A percentile compares a stretch with the other conserved stretches of the same genome.
Conservation (phyloP, 2,797 vertebrate genomes). For the Silurus lanzhouensis region DNA sequence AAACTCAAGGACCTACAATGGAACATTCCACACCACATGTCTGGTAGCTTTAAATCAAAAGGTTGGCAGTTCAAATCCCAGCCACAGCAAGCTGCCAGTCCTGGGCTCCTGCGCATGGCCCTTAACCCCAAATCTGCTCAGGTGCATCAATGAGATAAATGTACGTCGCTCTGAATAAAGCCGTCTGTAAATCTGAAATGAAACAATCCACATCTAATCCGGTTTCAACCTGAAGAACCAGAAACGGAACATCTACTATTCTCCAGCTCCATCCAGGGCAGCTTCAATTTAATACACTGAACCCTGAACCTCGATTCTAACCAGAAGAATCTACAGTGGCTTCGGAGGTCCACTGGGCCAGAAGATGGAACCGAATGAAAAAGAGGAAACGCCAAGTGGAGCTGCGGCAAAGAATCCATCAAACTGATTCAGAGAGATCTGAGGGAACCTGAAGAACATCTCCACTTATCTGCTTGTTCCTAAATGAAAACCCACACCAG, state of each 20-base stretch:
- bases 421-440: constrained; percentile 52
- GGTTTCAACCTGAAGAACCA: neutral
- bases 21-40: neutral
- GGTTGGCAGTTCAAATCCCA: too few species aligned
- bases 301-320: neutral
- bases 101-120: too few species aligned
- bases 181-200: neutral
- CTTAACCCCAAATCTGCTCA: too few species aligned
- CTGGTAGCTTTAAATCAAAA: too few species aligned
- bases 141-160: too few species aligned
- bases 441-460: neutral
- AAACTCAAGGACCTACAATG: too few species aligned
- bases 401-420: constrained; percentile 36
- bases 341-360: neutral
- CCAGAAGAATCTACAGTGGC: neutral
- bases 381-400: neutral
- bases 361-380: neutral
- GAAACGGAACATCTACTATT: neutral
- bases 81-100: too few species aligned
- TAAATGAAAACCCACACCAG: neutral
- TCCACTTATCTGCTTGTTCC: neutral
- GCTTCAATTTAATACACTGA: neutral
- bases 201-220: neutral
- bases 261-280: neutral
- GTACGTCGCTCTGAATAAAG: too few species aligned